A percentile compares a stretch with the other conserved stretches of the same genome.
These are phyloP conservation scores for Panzeria rudis DNA, from an alignment of 2,888 invertebrate genomes.

Conservation along the genomic window DNA sequence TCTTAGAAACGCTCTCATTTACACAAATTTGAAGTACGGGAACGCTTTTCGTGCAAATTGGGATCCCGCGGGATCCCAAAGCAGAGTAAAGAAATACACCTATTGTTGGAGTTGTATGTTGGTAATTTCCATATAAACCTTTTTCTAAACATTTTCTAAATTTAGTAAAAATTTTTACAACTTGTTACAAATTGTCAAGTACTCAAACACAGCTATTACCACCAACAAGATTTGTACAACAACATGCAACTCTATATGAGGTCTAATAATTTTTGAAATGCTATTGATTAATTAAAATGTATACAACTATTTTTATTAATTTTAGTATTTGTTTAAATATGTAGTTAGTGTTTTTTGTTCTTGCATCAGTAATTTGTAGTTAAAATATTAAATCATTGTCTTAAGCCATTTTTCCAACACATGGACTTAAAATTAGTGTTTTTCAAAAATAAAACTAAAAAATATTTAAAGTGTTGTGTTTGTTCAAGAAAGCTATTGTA, in stretches of 20 bases:
- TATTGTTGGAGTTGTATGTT: too few relatives aligned
- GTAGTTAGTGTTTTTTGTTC: conserved; percentile 29
- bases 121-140: too few relatives aligned
- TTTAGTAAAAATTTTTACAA: too few relatives aligned
- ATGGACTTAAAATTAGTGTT: conserved; percentile 74
- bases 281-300: neutral
- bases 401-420: conserved; percentile 76
- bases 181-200: too few relatives aligned
- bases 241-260: neutral
- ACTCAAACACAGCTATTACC: too few relatives aligned
- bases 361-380: conserved; percentile 21
- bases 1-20: too few relatives aligned
- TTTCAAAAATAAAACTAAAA: conserved; percentile 61
- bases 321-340: conserved; percentile 20
- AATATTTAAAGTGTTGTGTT: conserved; percentile 44
- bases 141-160: too few relatives aligned
- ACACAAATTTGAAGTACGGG: too few relatives aligned
- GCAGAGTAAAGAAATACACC: too few relatives aligned
- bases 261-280: neutral
- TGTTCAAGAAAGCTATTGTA: conserved; percentile 32
- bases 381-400: conserved; percentile 73
- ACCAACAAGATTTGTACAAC: too few relatives aligned
- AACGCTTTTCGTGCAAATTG: too few relatives aligned
- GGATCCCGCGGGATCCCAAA: too few relatives aligned
- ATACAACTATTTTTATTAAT: conserved; percentile 8